Evolutionary conservation across 2,113 vertebrate species (phyloP).

Genomic region (Carettochelys insculpta): DNA sequence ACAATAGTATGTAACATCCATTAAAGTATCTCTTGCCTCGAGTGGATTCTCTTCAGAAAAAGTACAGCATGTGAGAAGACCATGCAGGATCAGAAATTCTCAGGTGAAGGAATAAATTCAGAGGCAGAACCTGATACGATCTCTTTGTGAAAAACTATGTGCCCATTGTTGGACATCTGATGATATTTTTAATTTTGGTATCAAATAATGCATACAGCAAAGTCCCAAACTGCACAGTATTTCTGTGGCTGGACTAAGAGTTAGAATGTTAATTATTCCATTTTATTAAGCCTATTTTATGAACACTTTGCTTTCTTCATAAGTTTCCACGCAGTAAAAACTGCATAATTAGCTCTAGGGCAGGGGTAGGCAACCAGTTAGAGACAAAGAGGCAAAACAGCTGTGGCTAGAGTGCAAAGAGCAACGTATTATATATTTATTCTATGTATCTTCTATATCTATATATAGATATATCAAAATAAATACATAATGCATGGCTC

Average conservation of each 20-base stretch:
- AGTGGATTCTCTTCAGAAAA: not conserved
- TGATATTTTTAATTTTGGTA: not conserved
- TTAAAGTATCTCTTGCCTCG: not conserved
- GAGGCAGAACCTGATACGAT: not conserved
- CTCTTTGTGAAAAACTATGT: not conserved
- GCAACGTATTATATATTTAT: no score
- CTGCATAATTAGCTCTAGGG: not conserved
- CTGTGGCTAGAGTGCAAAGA: no score
- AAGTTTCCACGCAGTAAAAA: not conserved
- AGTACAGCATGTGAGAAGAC: not conserved
- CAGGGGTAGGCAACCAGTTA: no score
- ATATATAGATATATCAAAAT: no score
- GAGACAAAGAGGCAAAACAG: no score
- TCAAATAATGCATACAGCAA: not conserved
- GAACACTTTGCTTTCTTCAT: not conserved
- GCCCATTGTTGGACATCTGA: not conserved
- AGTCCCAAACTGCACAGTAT: not conserved
- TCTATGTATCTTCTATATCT: no score
- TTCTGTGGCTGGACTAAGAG: not conserved
- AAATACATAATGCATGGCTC: no score
- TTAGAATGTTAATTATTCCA: not conserved
- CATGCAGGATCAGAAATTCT: not conserved
- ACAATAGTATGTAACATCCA: not conserved
- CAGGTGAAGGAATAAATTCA: not conserved
- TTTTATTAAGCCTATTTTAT: not conserved